Evolutionary conservation across 2,797 vertebrate genomes (phyloP).

Genomic region (Scyliorhinus canicula): DNA sequence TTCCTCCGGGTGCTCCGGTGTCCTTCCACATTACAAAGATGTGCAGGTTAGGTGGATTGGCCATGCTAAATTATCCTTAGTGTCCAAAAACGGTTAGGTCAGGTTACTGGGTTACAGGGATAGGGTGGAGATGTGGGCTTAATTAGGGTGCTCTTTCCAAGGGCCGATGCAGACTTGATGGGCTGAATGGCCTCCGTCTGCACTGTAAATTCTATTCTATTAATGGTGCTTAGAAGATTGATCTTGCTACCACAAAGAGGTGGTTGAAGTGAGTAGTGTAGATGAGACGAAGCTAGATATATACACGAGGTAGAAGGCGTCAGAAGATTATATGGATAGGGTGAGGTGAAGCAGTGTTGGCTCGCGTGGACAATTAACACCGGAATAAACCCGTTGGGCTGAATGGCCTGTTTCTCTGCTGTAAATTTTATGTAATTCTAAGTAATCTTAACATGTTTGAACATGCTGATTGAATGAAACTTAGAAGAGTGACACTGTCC

Average conservation of each 20-base stretch:
- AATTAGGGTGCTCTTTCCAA: too few species aligned
- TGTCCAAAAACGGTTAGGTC: too few species aligned
- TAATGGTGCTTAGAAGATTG: not conserved
- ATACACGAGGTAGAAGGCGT: not conserved
- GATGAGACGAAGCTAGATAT: not conserved
- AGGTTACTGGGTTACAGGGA: too few species aligned
- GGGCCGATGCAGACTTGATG: too few species aligned
- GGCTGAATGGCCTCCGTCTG: too few species aligned
- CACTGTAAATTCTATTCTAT: too few species aligned
- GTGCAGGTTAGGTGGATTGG: too few species aligned
- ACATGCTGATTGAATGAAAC: not conserved
- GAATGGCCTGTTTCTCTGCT: not conserved
- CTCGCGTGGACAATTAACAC: not conserved
- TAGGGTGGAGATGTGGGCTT: too few species aligned
- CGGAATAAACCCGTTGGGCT: not conserved
- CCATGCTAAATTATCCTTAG: too few species aligned
- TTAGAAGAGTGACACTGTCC: not conserved
- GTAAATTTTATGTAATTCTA: not conserved
- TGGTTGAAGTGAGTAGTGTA: not conserved
- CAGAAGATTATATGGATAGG: not conserved
- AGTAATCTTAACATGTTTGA: not conserved
- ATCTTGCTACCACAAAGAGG: not conserved
- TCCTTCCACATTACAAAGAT: too few species aligned
- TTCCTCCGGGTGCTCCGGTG: too few species aligned
- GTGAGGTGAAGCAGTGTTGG: not conserved